phyloP scores from a whole-genome alignment of 2,797 vertebrate species.

The Alectoris magna region DNA sequence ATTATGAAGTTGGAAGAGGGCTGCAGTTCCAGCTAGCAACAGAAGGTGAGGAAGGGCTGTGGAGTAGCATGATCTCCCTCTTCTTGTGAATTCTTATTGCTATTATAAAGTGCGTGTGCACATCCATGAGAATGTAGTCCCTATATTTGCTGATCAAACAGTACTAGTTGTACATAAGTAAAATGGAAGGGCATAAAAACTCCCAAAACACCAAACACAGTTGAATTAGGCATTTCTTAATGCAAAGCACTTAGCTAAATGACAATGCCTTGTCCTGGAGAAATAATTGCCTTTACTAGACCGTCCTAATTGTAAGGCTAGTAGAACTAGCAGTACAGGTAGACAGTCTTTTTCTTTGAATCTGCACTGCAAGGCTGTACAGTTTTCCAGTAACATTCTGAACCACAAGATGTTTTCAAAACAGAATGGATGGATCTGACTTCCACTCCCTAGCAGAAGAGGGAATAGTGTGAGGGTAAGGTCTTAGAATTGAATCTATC shows the following conservation, averaged over 20 bases:
- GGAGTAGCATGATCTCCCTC: too few species aligned
- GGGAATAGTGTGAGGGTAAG: neutral
- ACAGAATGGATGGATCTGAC: neutral
- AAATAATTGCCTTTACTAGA: neutral
- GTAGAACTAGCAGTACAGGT: neutral
- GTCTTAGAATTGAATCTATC: neutral
- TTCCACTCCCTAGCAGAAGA: neutral
- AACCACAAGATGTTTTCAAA: neutral
- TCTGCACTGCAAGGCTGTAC: neutral
- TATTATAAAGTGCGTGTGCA: neutral
- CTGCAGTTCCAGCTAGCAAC: neutral
- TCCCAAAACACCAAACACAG: neutral
- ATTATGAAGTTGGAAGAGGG: neutral
- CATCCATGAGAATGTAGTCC: accelerated
- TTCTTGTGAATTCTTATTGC: neutral
- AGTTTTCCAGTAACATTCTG: neutral
- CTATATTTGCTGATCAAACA: neutral
- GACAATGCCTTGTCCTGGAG: neutral
- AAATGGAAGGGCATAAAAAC: neutral
- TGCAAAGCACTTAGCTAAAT: neutral
- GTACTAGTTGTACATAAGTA: accelerated
- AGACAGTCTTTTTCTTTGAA: neutral
- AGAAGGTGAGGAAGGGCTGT: neutral
- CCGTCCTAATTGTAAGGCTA: neutral
- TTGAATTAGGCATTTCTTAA: neutral